These are phyloP conservation scores for Achroia grisella DNA, from an alignment of 1,140 invertebrate species.

Conservation along the genomic window DNA sequence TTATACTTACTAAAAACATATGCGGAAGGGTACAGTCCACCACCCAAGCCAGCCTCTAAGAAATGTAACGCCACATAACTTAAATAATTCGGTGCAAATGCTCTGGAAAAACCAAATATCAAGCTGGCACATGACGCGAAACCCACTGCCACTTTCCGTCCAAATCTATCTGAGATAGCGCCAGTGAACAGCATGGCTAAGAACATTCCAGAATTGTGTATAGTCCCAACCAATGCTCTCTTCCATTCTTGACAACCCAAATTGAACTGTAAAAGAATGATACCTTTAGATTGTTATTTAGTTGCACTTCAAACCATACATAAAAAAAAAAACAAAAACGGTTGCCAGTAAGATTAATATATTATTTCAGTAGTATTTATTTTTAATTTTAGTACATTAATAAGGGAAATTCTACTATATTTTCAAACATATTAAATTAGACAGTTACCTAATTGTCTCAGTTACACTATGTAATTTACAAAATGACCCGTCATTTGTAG, in stretches of 20 bases:
- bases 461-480: not conserved
- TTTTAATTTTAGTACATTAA: no score
- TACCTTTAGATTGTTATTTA: no score
- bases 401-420: no score
- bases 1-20: conserved; percentile 72
- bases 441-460: no score
- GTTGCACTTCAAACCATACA: no score
- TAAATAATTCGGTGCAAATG: conserved; percentile 73
- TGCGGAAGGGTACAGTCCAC: conserved; percentile 74
- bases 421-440: no score
- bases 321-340: no score
- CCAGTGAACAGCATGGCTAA: conserved; percentile 80
- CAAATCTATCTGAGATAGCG: conserved; percentile 78
- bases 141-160: conserved; percentile 46
- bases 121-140: conserved; percentile 46
- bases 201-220: conserved; percentile 83
- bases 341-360: no score
- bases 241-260: conserved; percentile 78
- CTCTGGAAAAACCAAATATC: conserved; percentile 70
- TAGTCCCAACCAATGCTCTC: conserved; percentile 80
- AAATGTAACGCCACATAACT: conserved; percentile 74
- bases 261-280: conserved; percentile 39
- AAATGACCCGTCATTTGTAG: no score
- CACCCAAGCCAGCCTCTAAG: conserved; percentile 68
- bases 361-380: no score